phyloP scores from a whole-genome alignment of 2,113 vertebrate genomes.

The Nothoprocta pentlandii region DNA sequence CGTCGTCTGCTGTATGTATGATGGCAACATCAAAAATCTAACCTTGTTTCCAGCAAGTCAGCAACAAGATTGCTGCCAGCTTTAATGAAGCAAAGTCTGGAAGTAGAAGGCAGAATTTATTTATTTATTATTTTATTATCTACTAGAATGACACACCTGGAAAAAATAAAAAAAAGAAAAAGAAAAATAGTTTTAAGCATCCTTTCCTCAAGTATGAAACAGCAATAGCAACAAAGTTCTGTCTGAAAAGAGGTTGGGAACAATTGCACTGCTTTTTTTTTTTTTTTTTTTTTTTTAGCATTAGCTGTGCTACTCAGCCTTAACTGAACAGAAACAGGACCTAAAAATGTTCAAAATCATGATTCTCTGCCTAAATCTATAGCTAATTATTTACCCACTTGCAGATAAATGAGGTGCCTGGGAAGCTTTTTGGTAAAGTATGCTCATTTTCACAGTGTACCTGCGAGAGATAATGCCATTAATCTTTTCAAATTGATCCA shows the following conservation, averaged over 20 bases:
- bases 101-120: not conserved
- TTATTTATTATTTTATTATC: not conserved
- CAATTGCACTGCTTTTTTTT: rapidly evolving
- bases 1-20: not conserved
- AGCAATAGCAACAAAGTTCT: not conserved
- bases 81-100: not conserved
- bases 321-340: not conserved
- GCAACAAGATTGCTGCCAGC: not conserved
- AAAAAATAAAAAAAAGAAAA: not conserved
- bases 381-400: not conserved
- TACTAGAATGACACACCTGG: not conserved
- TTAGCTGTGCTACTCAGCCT: not conserved
- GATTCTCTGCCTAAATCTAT: not conserved
- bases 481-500: not conserved
- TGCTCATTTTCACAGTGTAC: not conserved
- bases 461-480: rapidly evolving
- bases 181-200: not conserved
- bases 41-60: not conserved
- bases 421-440: not conserved
- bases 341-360: not conserved
- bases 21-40: not conserved
- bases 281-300: too few relatives aligned
- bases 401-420: not conserved
- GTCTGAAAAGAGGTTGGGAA: not conserved
- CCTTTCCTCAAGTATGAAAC: not conserved